Evolutionary conservation across 2,797 vertebrate species (phyloP).

Genomic region (Tenualosa thibaudeaui): DNA sequence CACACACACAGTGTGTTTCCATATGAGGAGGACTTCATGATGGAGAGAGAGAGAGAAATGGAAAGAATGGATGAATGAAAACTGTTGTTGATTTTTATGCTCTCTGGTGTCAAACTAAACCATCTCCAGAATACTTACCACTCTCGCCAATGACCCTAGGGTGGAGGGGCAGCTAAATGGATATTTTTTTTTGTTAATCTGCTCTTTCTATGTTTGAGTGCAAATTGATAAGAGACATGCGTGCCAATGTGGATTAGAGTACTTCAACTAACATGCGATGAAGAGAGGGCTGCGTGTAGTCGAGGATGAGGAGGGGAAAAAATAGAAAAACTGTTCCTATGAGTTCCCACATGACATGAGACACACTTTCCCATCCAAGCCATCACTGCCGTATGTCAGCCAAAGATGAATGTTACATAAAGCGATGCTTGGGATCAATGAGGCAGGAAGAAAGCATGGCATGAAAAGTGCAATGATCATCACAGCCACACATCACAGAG

Average conservation of each 20-base stretch:
- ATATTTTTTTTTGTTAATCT: not conserved
- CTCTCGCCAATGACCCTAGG: not conserved
- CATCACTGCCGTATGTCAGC: not conserved
- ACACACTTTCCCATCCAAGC: not conserved
- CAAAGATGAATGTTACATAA: not conserved
- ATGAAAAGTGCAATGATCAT: not conserved
- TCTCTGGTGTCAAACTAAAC: no score
- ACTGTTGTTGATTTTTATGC: not conserved
- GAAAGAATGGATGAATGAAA: not conserved
- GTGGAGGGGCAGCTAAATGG: not conserved
- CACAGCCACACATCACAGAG: not conserved
- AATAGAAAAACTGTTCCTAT: not conserved
- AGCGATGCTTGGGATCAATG: not conserved
- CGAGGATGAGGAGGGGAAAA: not conserved
- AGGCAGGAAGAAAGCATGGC: not conserved
- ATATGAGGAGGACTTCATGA: not conserved
- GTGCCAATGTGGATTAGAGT: not conserved
- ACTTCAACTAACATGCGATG: not conserved
- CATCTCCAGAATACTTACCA: not conserved
- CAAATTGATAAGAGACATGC: not conserved
- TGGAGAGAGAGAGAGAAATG: not conserved
- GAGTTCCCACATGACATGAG: not conserved
- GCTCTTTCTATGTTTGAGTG: not conserved
- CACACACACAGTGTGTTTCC: not conserved
- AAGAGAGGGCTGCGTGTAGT: not conserved